Base-by-base conservation (phyloP, 2,113 vertebrate species). In the Noturus placidus region DNA sequence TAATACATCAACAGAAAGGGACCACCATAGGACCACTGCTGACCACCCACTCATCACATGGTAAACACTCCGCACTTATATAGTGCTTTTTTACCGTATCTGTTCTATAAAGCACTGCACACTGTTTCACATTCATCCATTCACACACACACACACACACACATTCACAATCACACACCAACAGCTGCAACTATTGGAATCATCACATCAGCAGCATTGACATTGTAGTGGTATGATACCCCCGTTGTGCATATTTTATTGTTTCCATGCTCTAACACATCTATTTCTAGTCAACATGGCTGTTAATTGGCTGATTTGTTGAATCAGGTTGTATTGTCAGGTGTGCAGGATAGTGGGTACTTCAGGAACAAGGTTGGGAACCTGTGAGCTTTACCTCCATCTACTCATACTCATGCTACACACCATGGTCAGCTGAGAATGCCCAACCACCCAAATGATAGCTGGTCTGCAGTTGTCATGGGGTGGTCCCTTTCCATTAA, bases 381-480 rank as follows among this genome's bases (percentile, higher is more conserved):
- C 2, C 27, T 79, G 50, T 79, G 7, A 54, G 76, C 42, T 79
- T 79, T 6, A n/a, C 50, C 27, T 30, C 5, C 76, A 54, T 78
- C 25, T 14, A 79, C 9, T 57, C 17, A 50, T 52, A n/a, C 13
- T 50, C 10, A 27, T 46, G 69, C 5, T 5, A 35, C 30, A n/a
- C 42, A 77, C 74, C 50, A 78, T 77, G 27, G 76, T 52, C 76
- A n/a, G 69, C 70, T 74, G 30, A 57, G 15, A 80, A 57, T 57
- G 9, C 2, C 30, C n/a, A 9, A 50, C 42, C 13, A n/a, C 30
- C 0, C 19, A 81, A 38, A 59, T 59, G 19, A 57, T 59, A 59
- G 14, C 79, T 59, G 19, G 5, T 61, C 5, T 25, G 33, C 56
- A 61, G 33, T 82, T 22, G 35, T 61, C 35, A 81, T 19, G 57